Conservation (phyloP, 2,888 invertebrate genomes). For the Harpalus rubripes region DNA sequence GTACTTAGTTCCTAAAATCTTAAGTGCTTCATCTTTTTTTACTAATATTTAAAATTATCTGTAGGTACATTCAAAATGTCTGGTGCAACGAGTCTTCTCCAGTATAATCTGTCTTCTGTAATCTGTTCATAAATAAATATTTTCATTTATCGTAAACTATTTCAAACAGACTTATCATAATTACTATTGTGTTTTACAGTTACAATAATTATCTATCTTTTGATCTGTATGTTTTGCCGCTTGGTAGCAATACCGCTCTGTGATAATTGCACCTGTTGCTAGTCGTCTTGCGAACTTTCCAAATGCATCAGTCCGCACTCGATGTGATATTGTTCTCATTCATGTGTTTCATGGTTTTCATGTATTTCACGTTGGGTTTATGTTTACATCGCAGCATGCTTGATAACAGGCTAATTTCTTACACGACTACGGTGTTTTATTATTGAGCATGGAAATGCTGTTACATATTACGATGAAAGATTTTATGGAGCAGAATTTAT, state of each 20-base stretch:
- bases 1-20: no score
- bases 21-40: no score
- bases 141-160: no score
- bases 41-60: no score
- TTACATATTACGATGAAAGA: background rate
- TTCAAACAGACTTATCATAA: no score
- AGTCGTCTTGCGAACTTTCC: slow-evolving; percentile 35
- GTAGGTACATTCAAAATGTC: no score
- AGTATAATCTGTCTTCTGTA: no score
- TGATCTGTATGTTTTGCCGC: slow-evolving; percentile 2
- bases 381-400: background rate
- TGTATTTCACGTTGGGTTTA: slow-evolving; percentile 17
- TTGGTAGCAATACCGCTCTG: slow-evolving; percentile 1
- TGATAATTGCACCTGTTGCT: slow-evolving; percentile 36
- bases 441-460: slow-evolving; percentile 7
- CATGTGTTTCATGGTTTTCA: slow-evolving; percentile 9
- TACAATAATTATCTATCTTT: background rate
- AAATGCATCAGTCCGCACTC: slow-evolving; percentile 11
- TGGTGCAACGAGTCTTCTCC: no score
- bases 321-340: slow-evolving; percentile 35
- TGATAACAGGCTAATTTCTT: slow-evolving; percentile 2
- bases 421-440: slow-evolving; percentile 6
- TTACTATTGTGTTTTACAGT: background rate
- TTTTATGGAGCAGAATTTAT: slow-evolving; percentile 3
- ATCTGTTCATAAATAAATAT: no score